Evolutionary conservation across 1,140 invertebrate genomes (phyloP).

Genomic region (Eriosoma lanigerum): DNA sequence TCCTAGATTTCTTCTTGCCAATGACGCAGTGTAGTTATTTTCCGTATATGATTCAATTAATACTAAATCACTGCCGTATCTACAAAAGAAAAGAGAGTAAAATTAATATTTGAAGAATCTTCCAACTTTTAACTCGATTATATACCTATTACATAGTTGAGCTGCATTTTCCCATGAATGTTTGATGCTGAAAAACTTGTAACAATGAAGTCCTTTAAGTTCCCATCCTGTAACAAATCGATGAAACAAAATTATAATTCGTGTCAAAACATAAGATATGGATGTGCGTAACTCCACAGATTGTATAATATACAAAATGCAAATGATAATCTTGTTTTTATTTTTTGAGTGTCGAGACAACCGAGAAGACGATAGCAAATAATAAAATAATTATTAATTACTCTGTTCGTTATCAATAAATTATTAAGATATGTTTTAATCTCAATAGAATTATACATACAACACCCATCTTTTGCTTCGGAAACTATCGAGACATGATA

Average conservation of each 20-base stretch:
- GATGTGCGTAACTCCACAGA: no score
- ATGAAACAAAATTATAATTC: neutral
- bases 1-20: conserved; percentile 66
- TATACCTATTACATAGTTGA: conserved; percentile 88
- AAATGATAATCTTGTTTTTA: no score
- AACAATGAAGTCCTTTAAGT: conserved; percentile 85
- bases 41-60: conserved; percentile 84
- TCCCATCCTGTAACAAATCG: conserved; percentile 79
- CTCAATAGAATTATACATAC: neutral
- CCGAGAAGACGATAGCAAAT: neutral
- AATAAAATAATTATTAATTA: no score
- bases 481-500: conserved; percentile 2
- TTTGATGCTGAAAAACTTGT: conserved; percentile 93
- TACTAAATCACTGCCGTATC: conserved; percentile 90
- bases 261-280: no score
- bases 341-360: neutral
- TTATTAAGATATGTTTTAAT: neutral
- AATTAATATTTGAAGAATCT: neutral
- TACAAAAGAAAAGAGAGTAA: conserved; percentile 57
- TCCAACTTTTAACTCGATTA: neutral
- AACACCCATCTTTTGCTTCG: neutral
- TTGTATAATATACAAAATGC: no score
- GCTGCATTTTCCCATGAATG: conserved; percentile 95
- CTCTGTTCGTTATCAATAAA: no score
- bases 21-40: conserved; percentile 83